phyloP scores from a whole-genome alignment of 2,113 vertebrate species.

The Brienomyrus longianalis region DNA sequence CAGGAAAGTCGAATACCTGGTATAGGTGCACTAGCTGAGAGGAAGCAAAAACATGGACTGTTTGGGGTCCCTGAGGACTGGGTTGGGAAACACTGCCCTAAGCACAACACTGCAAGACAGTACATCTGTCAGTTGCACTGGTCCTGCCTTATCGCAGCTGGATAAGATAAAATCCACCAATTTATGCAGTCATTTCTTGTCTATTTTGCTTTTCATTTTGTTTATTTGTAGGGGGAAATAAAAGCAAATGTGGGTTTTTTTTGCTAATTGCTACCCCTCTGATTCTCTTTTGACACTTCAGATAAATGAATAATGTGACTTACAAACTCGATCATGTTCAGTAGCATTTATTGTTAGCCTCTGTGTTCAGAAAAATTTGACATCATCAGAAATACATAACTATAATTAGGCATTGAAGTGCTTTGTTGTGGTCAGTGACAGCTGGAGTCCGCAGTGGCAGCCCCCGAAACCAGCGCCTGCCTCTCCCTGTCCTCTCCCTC shows the following conservation, averaged over 20 bases:
- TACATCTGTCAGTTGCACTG: background rate
- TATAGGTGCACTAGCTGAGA: too few relatives aligned
- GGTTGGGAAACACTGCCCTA: too few relatives aligned
- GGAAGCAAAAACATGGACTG: too few relatives aligned
- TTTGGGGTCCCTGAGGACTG: too few relatives aligned
- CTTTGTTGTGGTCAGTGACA: slow-evolving; percentile 8
- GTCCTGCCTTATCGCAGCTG: background rate
- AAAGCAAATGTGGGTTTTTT: background rate
- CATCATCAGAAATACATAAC: background rate
- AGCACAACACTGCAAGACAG: background rate
- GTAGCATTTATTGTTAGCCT: background rate
- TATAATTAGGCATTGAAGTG: slow-evolving; percentile 9
- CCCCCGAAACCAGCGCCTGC: slow-evolving; percentile 1
- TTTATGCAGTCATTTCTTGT: background rate
- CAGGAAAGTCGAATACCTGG: too few relatives aligned
- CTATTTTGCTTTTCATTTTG: background rate
- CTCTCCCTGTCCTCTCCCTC: slow-evolving; percentile 40
- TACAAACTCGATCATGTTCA: background rate
- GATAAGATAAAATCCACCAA: background rate
- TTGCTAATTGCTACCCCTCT: background rate
- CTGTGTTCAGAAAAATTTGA: background rate
- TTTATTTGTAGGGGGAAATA: background rate
- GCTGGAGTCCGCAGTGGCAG: slow-evolving; percentile 1
- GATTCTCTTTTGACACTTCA: background rate
- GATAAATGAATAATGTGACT: background rate